phyloP scores from a whole-genome alignment of 2,113 vertebrate species.

The Laticauda laticaudata region DNA sequence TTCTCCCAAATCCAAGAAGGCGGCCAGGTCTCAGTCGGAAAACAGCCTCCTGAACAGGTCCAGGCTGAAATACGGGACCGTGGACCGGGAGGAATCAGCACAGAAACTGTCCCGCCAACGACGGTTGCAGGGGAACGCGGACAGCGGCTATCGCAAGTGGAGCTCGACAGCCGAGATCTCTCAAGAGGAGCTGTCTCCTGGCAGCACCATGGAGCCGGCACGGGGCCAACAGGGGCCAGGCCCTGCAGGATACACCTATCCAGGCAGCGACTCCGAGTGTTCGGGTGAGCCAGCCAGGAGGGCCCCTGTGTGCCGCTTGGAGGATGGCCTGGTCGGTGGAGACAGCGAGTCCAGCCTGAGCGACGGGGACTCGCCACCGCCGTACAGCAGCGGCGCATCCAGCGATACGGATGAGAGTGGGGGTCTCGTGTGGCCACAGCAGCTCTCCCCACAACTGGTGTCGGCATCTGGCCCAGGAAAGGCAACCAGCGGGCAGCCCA shows the following conservation, averaged over 20 bases:
- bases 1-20: slow-evolving; percentile 70
- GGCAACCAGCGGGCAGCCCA: slow-evolving; percentile 65
- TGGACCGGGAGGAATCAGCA: slow-evolving; percentile 69
- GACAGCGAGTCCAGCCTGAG: slow-evolving; percentile 78
- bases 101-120: slow-evolving; percentile 64
- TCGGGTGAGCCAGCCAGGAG: slow-evolving; percentile 51
- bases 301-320: slow-evolving; percentile 59
- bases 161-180: slow-evolving; percentile 82
- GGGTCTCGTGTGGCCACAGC: slow-evolving; percentile 86
- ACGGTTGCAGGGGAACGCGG: slow-evolving; percentile 56
- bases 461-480: slow-evolving; percentile 55
- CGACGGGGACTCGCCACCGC: slow-evolving; percentile 78
- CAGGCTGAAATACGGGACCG: slow-evolving; percentile 72
- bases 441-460: slow-evolving; percentile 72
- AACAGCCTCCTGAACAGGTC: slow-evolving; percentile 78
- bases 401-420: slow-evolving; percentile 84
- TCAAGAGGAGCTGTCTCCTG: slow-evolving; percentile 67
- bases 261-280: slow-evolving; percentile 65
- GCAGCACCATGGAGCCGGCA: slow-evolving; percentile 41
- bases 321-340: slow-evolving; percentile 42
- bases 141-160: slow-evolving; percentile 72
- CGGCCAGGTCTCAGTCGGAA: slow-evolving; percentile 81
- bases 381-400: slow-evolving; percentile 73
- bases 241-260: slow-evolving; percentile 50
- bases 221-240: slow-evolving; percentile 58